Evolutionary conservation across 35 echinoderm and acorn worm species (phyloP), one percentile per base, ranked within the genome.

Genomic region (Apostichopus parvimensis): DNA sequence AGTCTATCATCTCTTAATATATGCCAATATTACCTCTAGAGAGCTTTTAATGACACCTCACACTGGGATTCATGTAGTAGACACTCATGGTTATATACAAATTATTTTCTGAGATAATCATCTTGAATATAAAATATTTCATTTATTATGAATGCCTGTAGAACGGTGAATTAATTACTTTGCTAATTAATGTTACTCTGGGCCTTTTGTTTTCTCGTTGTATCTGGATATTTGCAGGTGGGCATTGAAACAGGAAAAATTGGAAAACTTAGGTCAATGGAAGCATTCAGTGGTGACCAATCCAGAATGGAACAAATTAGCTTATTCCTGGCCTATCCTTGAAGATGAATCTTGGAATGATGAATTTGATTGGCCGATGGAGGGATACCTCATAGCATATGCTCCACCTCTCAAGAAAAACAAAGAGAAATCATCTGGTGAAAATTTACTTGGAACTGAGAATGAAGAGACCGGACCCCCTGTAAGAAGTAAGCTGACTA

Each of bases 281-380:
- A 94, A 95, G 34, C 97, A 99, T 78, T 96, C 95, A 57, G 94
- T 92, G 6, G 89, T 96, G 72, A 94, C 89, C 54, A 99, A 99
- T 58, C 97, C 97, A 57, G 91, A 73, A 1, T 99, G 97, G 97
- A 99, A 96, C 77, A 99, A 99, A 84, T 90, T 99, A 14, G 97
- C 97, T 8, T 96, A 96, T 88, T 99, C 97, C 75, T 99, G 97
- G 97, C 97, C 97, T 0, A 94, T 99, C 0, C 78, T 86, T 21
- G 93, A 92, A 86, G 72, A 94, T 80, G 95, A 93, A 12, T 90
- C 93, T 73, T 94, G 95, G 95, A 99, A 99, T 84, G 90, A 94
- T 65, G 90, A 93, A 55, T 99, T 94, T 93, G 97, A 99, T 93
- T 99, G 97, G 97, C 97, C 97, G n/a, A 99, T 99, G 97, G 97